Evolutionary conservation across 2,797 vertebrate genomes (phyloP).

Genomic region (Odontamblyopus rebecca): DNA sequence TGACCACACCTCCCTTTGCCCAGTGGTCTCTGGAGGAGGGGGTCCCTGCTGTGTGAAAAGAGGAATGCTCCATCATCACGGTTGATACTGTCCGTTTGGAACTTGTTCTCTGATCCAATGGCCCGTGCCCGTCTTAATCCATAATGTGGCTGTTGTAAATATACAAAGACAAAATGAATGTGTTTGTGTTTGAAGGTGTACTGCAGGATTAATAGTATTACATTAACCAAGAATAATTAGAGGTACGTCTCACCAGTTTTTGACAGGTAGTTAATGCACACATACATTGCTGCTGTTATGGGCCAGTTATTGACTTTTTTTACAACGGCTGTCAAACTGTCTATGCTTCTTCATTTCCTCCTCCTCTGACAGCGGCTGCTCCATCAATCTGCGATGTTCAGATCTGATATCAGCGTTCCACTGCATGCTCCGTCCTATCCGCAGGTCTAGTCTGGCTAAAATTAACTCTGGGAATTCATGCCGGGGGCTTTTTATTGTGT

Average conservation of each 20-base stretch:
- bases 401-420: conserved; percentile 21
- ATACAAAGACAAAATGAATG: too few relatives aligned
- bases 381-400: conserved; percentile 42
- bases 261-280: conserved; percentile 49
- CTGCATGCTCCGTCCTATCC: conserved; percentile 11
- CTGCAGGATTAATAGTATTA: background rate
- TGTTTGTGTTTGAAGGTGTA: background rate
- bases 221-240: background rate
- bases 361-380: conserved; percentile 41
- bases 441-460: conserved; percentile 25
- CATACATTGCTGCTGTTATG: conserved; percentile 31
- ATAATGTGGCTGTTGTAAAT: too few relatives aligned
- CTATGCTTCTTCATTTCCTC: conserved; percentile 36
- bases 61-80: too few relatives aligned
- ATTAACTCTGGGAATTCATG: conserved; percentile 17
- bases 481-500: background rate
- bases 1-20: too few relatives aligned
- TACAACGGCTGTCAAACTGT: conserved; percentile 34
- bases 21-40: too few relatives aligned
- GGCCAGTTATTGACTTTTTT: conserved; percentile 37
- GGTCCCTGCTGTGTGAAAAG: too few relatives aligned
- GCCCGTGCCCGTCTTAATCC: too few relatives aligned
- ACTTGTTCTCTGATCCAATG: too few relatives aligned
- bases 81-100: too few relatives aligned
- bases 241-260: conserved; percentile 24